phyloP scores from a whole-genome alignment of 2,113 vertebrate species.

The Aldabrachelys gigantea region DNA sequence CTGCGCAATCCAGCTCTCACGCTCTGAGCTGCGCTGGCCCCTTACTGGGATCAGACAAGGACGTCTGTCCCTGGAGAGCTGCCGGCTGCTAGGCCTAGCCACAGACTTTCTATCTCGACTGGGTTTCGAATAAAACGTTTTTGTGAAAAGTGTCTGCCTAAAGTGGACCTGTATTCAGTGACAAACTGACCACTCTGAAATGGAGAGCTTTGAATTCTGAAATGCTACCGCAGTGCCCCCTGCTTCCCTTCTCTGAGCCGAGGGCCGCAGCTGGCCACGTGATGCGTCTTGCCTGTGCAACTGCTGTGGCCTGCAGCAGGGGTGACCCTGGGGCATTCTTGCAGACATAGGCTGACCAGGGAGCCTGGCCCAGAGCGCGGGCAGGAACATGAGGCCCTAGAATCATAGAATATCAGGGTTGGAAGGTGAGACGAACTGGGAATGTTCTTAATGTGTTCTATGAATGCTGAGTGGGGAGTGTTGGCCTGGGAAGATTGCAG shows the following conservation, averaged over 20 bases:
- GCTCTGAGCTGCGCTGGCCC: no score
- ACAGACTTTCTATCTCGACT: no score
- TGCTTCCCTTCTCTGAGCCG: fast-evolving
- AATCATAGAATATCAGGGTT: no score
- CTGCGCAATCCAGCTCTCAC: no score
- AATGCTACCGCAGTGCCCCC: neutral
- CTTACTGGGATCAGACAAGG: no score
- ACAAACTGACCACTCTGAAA: neutral
- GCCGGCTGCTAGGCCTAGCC: no score
- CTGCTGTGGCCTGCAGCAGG: neutral
- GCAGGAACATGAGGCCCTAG: neutral
- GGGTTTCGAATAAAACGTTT: neutral
- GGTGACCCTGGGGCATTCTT: neutral
- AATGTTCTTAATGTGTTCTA: no score
- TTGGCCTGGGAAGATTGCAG: no score
- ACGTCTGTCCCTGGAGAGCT: no score
- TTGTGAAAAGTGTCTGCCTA: neutral
- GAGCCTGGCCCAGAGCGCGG: neutral
- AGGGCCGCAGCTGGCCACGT: neutral
- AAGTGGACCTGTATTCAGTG: neutral
- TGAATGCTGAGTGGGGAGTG: no score
- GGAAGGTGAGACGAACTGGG: no score
- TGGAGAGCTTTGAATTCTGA: neutral
- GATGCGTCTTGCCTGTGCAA: neutral
- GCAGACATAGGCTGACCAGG: neutral